phyloP scores from a whole-genome alignment of 2,888 invertebrate species.

The Ormyrus labotus region DNA sequence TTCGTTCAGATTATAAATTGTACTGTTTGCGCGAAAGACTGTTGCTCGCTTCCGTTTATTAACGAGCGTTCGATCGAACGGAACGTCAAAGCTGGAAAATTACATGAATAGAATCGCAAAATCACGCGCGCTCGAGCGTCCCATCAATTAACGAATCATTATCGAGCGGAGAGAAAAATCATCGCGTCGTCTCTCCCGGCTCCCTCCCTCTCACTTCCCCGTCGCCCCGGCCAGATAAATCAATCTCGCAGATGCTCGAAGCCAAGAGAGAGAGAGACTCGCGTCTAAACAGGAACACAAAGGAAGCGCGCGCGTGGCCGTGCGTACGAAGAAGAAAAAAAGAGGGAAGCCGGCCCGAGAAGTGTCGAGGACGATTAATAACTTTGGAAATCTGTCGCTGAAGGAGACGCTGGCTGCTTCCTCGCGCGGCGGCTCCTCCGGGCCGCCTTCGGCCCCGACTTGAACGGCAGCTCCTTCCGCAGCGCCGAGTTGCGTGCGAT shows the following conservation, averaged over 20 bases:
- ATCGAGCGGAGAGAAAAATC: background rate
- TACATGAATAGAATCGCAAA: too few relatives aligned
- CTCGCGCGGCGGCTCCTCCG: background rate
- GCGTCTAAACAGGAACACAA: background rate
- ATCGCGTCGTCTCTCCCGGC: background rate
- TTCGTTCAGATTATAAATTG: too few relatives aligned
- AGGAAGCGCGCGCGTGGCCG: slow-evolving; percentile 24
- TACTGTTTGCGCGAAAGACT: too few relatives aligned
- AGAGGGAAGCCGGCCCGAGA: background rate
- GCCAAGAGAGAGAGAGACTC: background rate
- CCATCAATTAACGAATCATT: slow-evolving; percentile 38
- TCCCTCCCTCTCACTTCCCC: background rate
- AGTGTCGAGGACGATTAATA: slow-evolving; percentile 71
- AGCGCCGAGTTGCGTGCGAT: slow-evolving; percentile 39
- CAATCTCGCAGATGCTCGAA: slow-evolving; percentile 48
- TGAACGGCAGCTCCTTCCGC: too few relatives aligned
- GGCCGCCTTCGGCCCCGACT: too few relatives aligned
- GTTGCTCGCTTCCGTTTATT: too few relatives aligned
- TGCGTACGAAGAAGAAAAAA: background rate
- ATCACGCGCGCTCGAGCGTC: background rate
- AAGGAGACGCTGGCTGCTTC: slow-evolving; percentile 44
- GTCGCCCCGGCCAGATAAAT: slow-evolving; percentile 40
- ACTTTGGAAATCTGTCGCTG: slow-evolving; percentile 73
- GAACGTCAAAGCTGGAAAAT: too few relatives aligned
- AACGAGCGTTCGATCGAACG: too few relatives aligned